Evolutionary conservation across 2,113 vertebrate genomes (phyloP).

Genomic region (Phalacrocorax brasilianus): DNA sequence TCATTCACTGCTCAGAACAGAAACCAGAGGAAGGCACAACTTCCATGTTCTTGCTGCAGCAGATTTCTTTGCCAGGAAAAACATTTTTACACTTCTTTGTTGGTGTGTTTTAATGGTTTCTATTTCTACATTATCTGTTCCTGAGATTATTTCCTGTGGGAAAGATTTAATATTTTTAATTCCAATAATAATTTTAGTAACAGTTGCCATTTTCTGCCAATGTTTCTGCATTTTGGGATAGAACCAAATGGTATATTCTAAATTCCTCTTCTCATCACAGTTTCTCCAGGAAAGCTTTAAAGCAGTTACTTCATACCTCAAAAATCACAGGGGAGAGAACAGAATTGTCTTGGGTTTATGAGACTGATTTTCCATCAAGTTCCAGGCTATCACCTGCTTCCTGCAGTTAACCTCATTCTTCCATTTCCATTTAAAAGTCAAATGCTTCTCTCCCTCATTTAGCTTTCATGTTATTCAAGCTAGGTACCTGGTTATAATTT

Average conservation of each 20-base stretch:
- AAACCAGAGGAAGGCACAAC: neutral
- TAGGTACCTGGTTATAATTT: neutral
- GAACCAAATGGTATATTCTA: constrained; percentile 10
- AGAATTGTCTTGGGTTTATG: neutral
- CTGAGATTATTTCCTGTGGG: constrained; percentile 50
- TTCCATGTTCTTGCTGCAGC: neutral
- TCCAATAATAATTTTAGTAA: constrained; percentile 34
- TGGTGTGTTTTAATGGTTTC: constrained; percentile 7
- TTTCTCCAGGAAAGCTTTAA: constrained; percentile 14
- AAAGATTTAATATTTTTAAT: constrained; percentile 48
- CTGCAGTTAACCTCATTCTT: constrained; percentile 12
- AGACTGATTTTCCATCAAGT: constrained; percentile 20
- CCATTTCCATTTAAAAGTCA: constrained; percentile 23
- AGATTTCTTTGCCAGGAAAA: constrained; percentile 46
- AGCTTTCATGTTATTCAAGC: neutral
- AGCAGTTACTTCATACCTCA: neutral
- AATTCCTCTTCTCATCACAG: neutral
- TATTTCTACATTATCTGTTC: constrained; percentile 53
- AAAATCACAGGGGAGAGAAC: neutral
- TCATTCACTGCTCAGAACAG: neutral
- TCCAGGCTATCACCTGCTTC: neutral
- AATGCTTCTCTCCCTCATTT: constrained; percentile 4
- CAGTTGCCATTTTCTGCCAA: constrained; percentile 52
- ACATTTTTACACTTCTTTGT: neutral
- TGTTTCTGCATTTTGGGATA: neutral